A percentile compares a stretch with the other conserved stretches of the same genome.
Evolutionary conservation across 2,797 vertebrate species (phyloP).

Genomic region (Scleropages formosus): DNA sequence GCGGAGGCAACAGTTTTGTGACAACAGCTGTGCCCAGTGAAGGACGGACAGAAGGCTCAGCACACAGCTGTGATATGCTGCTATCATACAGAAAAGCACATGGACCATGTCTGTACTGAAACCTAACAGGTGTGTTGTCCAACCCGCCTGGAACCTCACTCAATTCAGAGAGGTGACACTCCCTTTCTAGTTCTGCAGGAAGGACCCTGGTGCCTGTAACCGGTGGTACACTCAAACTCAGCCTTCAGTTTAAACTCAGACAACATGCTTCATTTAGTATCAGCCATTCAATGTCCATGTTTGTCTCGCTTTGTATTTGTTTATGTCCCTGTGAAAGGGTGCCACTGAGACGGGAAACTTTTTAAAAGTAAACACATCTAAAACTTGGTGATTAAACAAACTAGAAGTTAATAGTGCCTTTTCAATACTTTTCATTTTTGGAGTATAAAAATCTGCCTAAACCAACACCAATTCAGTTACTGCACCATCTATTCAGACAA

Average conservation of each 20-base stretch:
- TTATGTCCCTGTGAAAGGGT: not conserved
- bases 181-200: slow-evolving; percentile 16
- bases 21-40: not conserved
- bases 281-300: not conserved
- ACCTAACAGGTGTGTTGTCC: slow-evolving; percentile 12
- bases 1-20: not conserved
- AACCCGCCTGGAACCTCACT: not conserved
- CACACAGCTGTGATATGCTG: not conserved
- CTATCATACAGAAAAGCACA: not conserved
- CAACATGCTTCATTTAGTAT: slow-evolving; percentile 4
- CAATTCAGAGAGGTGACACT: not conserved
- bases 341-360: not conserved
- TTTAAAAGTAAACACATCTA: not conserved
- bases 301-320: not conserved
- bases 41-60: not conserved
- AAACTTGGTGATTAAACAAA: not conserved
- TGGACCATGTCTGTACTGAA: not conserved
- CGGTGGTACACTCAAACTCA: slow-evolving; percentile 11
- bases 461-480: too few species aligned
- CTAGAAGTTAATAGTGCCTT: too few species aligned
- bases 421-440: too few species aligned
- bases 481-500: too few species aligned
- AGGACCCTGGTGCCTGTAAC: slow-evolving; percentile 21
- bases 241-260: slow-evolving; percentile 28
- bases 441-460: too few species aligned